Evolutionary conservation across 2,888 invertebrate genomes (phyloP), one percentile per base, ranked within the genome.

Genomic region (Psococerastis gibbosa): DNA sequence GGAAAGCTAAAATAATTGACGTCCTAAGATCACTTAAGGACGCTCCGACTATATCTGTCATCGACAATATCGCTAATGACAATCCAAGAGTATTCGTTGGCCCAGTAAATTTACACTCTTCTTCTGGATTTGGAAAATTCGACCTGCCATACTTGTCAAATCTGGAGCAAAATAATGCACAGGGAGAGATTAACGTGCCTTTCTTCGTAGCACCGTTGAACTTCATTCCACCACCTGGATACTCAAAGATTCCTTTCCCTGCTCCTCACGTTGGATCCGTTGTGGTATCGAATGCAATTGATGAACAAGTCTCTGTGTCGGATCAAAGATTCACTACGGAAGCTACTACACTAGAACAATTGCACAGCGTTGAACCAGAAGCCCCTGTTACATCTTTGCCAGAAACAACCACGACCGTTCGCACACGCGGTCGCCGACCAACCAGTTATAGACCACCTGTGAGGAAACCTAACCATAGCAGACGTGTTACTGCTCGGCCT

Each of bases 181-280:
- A 79, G 52, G 69, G 73, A 45, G 80, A 79, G 59, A 67, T 82
- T 1, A 74, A 75, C 43, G 76, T 79, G 50, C 81, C 84, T 1
- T 85, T 85, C 60, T 87, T 85, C 53, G 85, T 87, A 5, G 85
- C 85, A 1, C 85, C 85, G 0, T 60, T 84, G 18, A 85, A 81
- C 54, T 87, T 84, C 54, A 76, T 78, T 51, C 76, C 84, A n/a
- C 85, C 84, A 1, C 67, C 71, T 41, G 85, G 85, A 2, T 85
- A 82, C 55, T 78, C 81, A 0, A 87, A 85, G 61, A 85, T 87
- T 49, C 76, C 83, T 1, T 72, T 87, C 56, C 85, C 85, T 1
- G 77, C 83, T 11, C 85, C 85, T 1, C 85, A 87, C 53, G 83
- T 87, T 0, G 85, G 85, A 1, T 84, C 84, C 1, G 81, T 87